Evolutionary conservation across 1,140 invertebrate species (phyloP), one percentile per base, ranked within the genome.

Genomic region (Agrilus planipennis): DNA sequence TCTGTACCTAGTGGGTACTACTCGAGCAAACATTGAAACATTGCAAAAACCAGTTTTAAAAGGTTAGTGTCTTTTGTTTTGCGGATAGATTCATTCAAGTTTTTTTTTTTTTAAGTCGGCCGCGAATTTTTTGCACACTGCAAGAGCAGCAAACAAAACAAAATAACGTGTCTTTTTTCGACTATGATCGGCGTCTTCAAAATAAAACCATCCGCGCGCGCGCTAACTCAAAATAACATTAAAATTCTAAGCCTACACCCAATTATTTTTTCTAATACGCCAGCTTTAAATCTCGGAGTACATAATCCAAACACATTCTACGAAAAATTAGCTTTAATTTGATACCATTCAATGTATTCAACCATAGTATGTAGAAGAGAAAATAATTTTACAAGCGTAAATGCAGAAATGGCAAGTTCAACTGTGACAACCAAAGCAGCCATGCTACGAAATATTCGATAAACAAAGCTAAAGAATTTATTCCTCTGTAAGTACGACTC

Each of bases 201-300:
- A 29, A 29, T 6, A 11, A 11, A 15, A 32, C 12, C 16, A 32
- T 17, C 7, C 30, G 30, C 30, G 30, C 30, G 30, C 30, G 30
- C 30, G 22, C 15, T 6, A 17, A 17, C 15, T 32, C 19, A 53
- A 52, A 54, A 54, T 42, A 52, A 56, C 51, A 56, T 54, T 56
- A 54, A 57, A 54, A 54, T 50, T 41, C 32, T 11, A 20, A 35
- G 51, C 30, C 51, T 45, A 55, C 54, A 57, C 54, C 52, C 52
- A 50, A 57, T 53, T 57, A 50, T 51, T 53, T 57, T n/a, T 53
- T 34, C 41, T 31, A 30, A 9, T 15, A 9, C 41, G 51, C 47
- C 28, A 45, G 10, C 3, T 2, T 10, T 11, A 7, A 16, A 15
- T 4, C 3, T 3, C n/a, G 7, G 25, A 28, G 46, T 47, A 44